Conservation (phyloP, 2,113 vertebrate genomes). For the Diphyllodes magnificus region DNA sequence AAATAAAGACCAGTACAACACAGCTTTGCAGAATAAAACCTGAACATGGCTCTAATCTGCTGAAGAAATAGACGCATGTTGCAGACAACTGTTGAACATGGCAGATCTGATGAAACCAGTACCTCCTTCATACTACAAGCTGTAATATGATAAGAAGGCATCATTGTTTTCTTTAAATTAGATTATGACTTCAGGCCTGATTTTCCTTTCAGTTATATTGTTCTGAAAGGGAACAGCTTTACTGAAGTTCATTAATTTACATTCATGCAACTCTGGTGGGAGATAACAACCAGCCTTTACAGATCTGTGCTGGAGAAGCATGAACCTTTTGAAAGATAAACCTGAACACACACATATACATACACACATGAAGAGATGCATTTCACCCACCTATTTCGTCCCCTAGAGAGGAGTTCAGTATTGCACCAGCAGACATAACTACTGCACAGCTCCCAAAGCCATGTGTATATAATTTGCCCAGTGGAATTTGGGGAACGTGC, state of each 20-base stretch:
- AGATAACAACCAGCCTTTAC: background rate
- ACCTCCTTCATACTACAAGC: background rate
- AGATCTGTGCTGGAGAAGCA: background rate
- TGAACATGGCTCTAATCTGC: background rate
- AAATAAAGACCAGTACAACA: background rate
- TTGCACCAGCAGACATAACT: slow-evolving; percentile 94
- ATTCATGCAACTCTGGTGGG: background rate
- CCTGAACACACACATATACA: background rate
- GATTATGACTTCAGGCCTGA: background rate
- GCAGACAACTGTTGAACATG: background rate
- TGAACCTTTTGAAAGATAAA: background rate
- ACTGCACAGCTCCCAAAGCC: slow-evolving; percentile 87
- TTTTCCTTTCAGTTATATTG: background rate
- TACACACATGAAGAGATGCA: background rate
- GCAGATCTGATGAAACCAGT: background rate
- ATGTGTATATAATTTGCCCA: slow-evolving; percentile 73
- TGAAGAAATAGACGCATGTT: background rate
- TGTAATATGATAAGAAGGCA: background rate
- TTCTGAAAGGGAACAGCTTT: background rate
- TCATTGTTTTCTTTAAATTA: background rate
- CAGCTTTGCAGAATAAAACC: background rate
- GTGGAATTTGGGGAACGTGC: slow-evolving; percentile 78
- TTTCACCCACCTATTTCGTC: slow-evolving; percentile 88
- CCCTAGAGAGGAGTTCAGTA: slow-evolving; percentile 90
- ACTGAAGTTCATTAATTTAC: background rate